Evolutionary conservation across 2,888 invertebrate genomes (phyloP), one percentile per base, ranked within the genome.

Genomic region (Ormia ochracea): DNA sequence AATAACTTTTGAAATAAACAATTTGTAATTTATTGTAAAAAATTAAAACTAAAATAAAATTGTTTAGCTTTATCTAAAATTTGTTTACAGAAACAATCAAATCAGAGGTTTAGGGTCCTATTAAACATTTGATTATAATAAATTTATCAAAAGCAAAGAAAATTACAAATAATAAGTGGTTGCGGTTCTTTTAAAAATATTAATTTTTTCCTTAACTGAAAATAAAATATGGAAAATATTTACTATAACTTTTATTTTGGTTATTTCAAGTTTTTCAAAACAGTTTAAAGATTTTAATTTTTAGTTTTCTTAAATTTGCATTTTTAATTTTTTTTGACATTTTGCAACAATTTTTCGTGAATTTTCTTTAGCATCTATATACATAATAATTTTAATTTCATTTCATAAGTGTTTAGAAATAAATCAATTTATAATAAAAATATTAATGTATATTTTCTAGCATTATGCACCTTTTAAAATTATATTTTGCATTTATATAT

Each of bases 121-220:
- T 72, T 38, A 36, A 56, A 52, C 31, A 31, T 68, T 77, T 82
- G 52, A 43, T 77, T 81, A 63, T 70, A 82, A 79, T 69, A 56
- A 72, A 73, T 28, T 69, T 66, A 63, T 61, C 33, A 65, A 65
- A 77, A 79, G 82, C 78, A 82, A 85, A 82, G 54, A 78, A 43
- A 59, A 66, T 41, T 74, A 59, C 56, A 66, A 78, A 82, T 63
- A 56, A 86, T 85, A 88, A 88, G 85, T 90, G 90, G 90, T 90
- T 91, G 89, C 88, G 90, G 89, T 88, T 88, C 88, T 89, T 85
- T 81, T 85, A 85, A 86, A 84, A 79, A 82, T 81, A 82, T 83
- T 12, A 43, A 21, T 58, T 56, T 61, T 69, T 70, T 50, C 26
- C 58, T 50, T 48, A 48, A 21, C 17, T 26, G 12, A 72, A 66